Conservation (phyloP, 1,140 invertebrate genomes). For the Portunus trituberculatus region DNA sequence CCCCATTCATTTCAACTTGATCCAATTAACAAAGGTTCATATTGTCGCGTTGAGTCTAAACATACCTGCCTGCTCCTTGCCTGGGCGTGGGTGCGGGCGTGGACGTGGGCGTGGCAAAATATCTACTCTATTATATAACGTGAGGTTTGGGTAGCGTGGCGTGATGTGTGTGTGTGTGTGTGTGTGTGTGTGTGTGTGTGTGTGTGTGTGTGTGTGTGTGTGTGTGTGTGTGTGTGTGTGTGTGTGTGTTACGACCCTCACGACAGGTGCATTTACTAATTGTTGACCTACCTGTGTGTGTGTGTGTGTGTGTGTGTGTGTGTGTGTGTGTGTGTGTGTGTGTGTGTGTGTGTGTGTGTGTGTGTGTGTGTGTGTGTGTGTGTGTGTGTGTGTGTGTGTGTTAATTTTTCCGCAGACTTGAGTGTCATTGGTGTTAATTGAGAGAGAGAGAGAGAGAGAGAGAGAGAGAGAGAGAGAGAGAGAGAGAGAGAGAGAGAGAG, state of each 20-base stretch:
- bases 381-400: conserved; percentile 45
- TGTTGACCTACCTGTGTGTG: neutral
- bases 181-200: conserved; percentile 42
- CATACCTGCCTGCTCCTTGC: too few relatives aligned
- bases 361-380: conserved; percentile 38
- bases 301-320: neutral
- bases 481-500: conserved; percentile 41
- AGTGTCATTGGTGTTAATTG: neutral
- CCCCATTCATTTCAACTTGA: too few relatives aligned
- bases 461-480: conserved; percentile 30
- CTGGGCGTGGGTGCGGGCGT: too few relatives aligned
- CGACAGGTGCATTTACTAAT: conserved; percentile 20
- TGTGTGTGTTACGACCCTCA: neutral
- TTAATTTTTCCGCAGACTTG: neutral
- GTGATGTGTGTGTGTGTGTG: conserved; percentile 37
- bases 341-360: conserved; percentile 41
- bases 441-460: conserved; percentile 41
- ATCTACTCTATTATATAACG: too few relatives aligned
- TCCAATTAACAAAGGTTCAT: too few relatives aligned
- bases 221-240: conserved; percentile 33
- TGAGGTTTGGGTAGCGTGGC: too few relatives aligned
- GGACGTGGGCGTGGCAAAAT: too few relatives aligned
- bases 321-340: conserved; percentile 32
- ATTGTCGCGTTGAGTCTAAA: too few relatives aligned
- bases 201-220: conserved; percentile 46